Evolutionary conservation across 2,113 vertebrate genomes (phyloP), one percentile per base, ranked within the genome.

Genomic region (Ptilonorhynchus violaceus): DNA sequence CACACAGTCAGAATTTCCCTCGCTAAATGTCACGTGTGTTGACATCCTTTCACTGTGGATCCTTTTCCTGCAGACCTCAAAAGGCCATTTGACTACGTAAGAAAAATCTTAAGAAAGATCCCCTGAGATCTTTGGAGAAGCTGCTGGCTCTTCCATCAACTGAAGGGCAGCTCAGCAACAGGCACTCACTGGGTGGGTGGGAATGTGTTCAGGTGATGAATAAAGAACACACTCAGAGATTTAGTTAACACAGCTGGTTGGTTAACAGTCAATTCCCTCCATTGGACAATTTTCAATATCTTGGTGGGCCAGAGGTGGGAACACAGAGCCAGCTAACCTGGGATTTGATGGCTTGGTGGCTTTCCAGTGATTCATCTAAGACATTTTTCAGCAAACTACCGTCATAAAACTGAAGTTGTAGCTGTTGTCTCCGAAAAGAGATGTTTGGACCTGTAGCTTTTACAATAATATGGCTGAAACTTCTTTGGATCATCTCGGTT

Each of bases 351-450:
- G 49, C 25, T 70, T 75, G 39, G 42, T 55, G 60, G 62, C 49
- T 85, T 90, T 70, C 9, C 37, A 59, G 35, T 77, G 41, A 79
- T 42, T 85, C 1, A 70, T 69, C 39, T 77, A 63, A 92, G 81
- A 68, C 31, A 70, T 83, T 95, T 94, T 75, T 75, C 70, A 85
- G 84, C 28, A 85, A 96, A 90, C 59, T 55, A 18, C 31, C 75
- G 69, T 20, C 81, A 60, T n/a, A 88, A 88, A 96, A 85, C 64
- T 73, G 89, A 68, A 60, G 25, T 31, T 89, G 77, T 46, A 85
- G 78, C 67, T 92, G 84, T 55, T 96, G 74, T 79, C 69, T 88
- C 28, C 70, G 75, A 89, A 96, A 68, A 92, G 31, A 96, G 60
- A 37, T 44, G 63, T 60, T 66, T 37, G 25, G 50, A 53, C 30